Percentiles rank a stretch among this genome's conserved stretches.
Evolutionary conservation across 1,140 invertebrate genomes (phyloP).

Genomic region (Drosophila truncata): DNA sequence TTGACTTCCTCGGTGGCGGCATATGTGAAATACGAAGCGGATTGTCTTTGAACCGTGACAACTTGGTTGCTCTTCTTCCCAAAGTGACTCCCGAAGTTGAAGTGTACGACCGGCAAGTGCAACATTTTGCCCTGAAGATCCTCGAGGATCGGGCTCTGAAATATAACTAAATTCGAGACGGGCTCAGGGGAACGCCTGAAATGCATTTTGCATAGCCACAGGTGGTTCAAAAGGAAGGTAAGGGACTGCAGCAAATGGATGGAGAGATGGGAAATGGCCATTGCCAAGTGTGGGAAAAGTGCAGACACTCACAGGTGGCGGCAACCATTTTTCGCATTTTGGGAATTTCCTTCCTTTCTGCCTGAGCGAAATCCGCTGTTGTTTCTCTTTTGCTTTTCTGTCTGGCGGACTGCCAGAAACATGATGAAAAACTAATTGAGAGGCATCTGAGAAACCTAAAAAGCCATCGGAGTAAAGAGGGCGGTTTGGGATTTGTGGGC

Average conservation of each 20-base stretch:
- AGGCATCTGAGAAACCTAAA: slow-evolving; percentile 59
- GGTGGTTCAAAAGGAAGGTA: slow-evolving; percentile 39
- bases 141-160: slow-evolving; percentile 62
- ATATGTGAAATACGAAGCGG: slow-evolving; percentile 71
- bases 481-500: slow-evolving; percentile 16
- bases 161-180: slow-evolving; percentile 49
- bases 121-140: slow-evolving; percentile 54
- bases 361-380: slow-evolving; percentile 60
- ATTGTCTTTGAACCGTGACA: slow-evolving; percentile 65
- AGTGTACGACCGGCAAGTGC: slow-evolving; percentile 48
- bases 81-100: slow-evolving; percentile 26
- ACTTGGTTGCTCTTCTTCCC: slow-evolving; percentile 36
- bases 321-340: slow-evolving; percentile 36
- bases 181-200: neutral
- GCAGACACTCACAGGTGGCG: slow-evolving; percentile 63
- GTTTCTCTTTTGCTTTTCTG: slow-evolving; percentile 22
- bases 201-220: slow-evolving; percentile 61
- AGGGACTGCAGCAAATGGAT: slow-evolving; percentile 1
- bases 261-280: slow-evolving; percentile 2
- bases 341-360: slow-evolving; percentile 48
- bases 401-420: slow-evolving; percentile 53
- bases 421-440: slow-evolving; percentile 76
- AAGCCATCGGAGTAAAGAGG: slow-evolving; percentile 25
- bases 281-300: slow-evolving; percentile 38
- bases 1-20: slow-evolving; percentile 48